Evolutionary conservation across 1,140 invertebrate species (phyloP), one percentile per base, ranked within the genome.

Genomic region (Dreissena polymorpha): DNA sequence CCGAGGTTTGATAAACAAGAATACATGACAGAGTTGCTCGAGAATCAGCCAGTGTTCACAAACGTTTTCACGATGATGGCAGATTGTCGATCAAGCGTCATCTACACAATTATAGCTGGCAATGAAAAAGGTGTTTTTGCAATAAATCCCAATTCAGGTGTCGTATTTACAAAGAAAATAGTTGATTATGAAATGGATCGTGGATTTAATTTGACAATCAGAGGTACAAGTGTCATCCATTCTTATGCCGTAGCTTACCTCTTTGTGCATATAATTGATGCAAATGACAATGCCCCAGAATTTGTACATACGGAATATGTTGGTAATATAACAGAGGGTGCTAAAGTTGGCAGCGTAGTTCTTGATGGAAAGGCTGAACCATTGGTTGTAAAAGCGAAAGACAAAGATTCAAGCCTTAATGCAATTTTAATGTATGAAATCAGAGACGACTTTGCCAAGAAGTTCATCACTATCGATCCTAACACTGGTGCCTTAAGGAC

Each of bases 401-500:
- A 95, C 80, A 97, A 97, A 89, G 95, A 94, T 6, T 96, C 96
- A 14, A 95, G 96, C 88, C 93, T 96, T 16, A 97, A 98, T 93
- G 95, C 96, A 14, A 93, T 97, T 85, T 93, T 98, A 25, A 95
- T 95, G 86, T 99, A 96, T 92, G 95, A 96, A 89, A 97, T 99
- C 86, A 94, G 97, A 57, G 97, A 98, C 90, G 95, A 91, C 94
- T 84, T 93, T 94, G 85, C 96, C 94, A 12, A 94, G 94, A 85
- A 94, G 76, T 96, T 95, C 89, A 99, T 99, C 91, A 95, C 95
- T 87, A 96, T 99, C 82, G 97, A 98, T 92, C 95, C 96, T 0
- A 97, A 95, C 82, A 98, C 97, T 12, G 95, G 97, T 55, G 97
- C 97, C 14, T 95, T 99, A 69, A 94, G 95, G 85, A 96, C 96